Evolutionary conservation across 2,113 vertebrate genomes (phyloP).

Genomic region (Naja naja): DNA sequence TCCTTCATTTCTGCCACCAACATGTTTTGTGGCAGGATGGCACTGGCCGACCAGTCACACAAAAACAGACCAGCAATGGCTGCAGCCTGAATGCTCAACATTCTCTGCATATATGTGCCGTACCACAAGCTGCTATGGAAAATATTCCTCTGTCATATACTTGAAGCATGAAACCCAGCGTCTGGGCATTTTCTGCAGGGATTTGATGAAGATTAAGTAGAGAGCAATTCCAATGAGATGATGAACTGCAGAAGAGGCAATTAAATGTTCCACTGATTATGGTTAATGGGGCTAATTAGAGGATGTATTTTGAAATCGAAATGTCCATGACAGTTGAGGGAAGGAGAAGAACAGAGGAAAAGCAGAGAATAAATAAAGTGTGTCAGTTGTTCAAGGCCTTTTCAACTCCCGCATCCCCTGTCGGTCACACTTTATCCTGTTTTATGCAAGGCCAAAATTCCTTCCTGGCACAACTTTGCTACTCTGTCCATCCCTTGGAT

Average conservation of each 20-base stretch:
- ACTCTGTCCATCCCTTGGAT: background rate
- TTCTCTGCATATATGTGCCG: slow-evolving; percentile 43
- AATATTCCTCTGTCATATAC: slow-evolving; percentile 41
- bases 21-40: slow-evolving; percentile 38
- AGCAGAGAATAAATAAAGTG: background rate
- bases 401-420: background rate
- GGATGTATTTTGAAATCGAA: slow-evolving; percentile 38
- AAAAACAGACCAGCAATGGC: slow-evolving; percentile 42
- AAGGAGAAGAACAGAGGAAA: background rate
- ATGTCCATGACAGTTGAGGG: slow-evolving; percentile 17
- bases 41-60: slow-evolving; percentile 31
- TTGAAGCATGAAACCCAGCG: slow-evolving; percentile 31
- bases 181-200: slow-evolving; percentile 36
- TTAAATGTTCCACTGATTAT: slow-evolving; percentile 51
- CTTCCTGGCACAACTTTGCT: background rate
- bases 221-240: slow-evolving; percentile 36
- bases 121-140: slow-evolving; percentile 36
- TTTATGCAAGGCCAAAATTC: background rate
- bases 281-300: slow-evolving; percentile 50
- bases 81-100: slow-evolving; percentile 37
- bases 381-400: background rate
- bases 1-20: slow-evolving; percentile 33
- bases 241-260: slow-evolving; percentile 46
- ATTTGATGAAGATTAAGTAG: slow-evolving; percentile 49
- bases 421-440: background rate